Evolutionary conservation across 1,140 invertebrate genomes (phyloP), one percentile per base, ranked within the genome.

Genomic region (Druon quercuslanigerum): DNA sequence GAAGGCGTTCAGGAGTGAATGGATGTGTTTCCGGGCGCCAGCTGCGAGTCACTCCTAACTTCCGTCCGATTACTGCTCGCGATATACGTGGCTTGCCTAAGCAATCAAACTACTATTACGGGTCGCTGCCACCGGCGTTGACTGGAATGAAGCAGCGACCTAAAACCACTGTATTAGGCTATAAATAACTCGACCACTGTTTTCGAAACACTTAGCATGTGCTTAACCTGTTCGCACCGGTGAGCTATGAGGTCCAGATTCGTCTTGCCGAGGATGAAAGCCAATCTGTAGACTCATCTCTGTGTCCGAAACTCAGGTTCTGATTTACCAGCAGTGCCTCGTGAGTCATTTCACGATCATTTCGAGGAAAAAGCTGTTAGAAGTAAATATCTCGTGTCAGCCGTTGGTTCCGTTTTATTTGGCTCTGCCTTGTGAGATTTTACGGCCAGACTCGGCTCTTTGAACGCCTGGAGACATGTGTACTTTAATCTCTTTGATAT

Each of bases 11-110:
- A 71, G 73, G 70, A 78, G 79, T 87, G 79, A 80, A 80, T 83
- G 81, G 78, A 75, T 73, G 80, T 75, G 82, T 87, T 88, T 89
- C 87, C 86, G 87, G 85, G 76, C 84, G 80, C 82, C 87, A 86
- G 86, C 87, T 86, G 87, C 83, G 79, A 83, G 80, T 84, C 83
- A 81, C 79, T 82, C 78, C 77, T 81, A 80, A 87, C 85, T 88
- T 88, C 86, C 86, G 87, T 82, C 81, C 82, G 83, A 84, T 88
- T 87, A 87, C 84, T 82, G 76, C 79, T 60, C 79, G 78, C 60
- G 84, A 87, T 84, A 84, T 80, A 78, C 82, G 81, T 77, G 80
- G 71, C 78, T 54, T 75, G 82, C 71, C 81, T 74, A 74, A 72
- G 76, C 80, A 77, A 85, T 87, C 86, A 80, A 85, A 80, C 82